Conservation (phyloP, 1,140 invertebrate species). For the Lanistes nyassanus region DNA sequence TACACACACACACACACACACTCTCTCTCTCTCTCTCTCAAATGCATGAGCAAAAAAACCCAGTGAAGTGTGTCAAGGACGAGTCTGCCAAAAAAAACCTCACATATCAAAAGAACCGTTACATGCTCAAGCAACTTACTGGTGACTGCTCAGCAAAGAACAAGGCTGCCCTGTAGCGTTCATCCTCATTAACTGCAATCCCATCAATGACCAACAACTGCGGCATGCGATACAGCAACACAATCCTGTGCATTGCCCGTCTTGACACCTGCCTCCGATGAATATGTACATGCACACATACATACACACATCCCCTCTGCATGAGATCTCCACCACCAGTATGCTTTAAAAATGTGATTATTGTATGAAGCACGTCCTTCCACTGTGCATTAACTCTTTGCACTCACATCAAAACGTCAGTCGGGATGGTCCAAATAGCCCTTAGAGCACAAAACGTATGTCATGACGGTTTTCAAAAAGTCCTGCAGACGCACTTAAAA, state of each 20-base stretch:
- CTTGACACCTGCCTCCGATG: conserved; percentile 50
- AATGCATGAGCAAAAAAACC: not conserved
- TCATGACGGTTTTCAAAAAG: too few relatives aligned
- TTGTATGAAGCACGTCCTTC: too few relatives aligned
- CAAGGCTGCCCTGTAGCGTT: conserved; percentile 61
- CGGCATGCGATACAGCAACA: conserved; percentile 61
- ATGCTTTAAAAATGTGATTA: too few relatives aligned
- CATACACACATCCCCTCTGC: not conserved
- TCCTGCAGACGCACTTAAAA: too few relatives aligned
- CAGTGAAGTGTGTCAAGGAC: not conserved
- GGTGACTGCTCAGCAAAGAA: conserved; percentile 63
- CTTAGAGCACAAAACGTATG: too few relatives aligned
- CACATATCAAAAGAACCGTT: not conserved
- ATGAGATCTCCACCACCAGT: too few relatives aligned
- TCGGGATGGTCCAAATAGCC: too few relatives aligned
- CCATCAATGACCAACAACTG: conserved; percentile 63
- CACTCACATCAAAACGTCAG: too few relatives aligned
- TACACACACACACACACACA: conserved; percentile 4
- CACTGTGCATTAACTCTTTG: too few relatives aligned
- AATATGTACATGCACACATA: conserved; percentile 13
- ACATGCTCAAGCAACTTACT: conserved; percentile 17
- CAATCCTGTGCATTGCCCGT: conserved; percentile 60
- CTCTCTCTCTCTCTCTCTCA: conserved; percentile 16
- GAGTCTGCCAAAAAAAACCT: not conserved
- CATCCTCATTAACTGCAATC: conserved; percentile 64